Percentiles rank a stretch among this genome's conserved stretches.
Conservation (phyloP, 2,113 vertebrate species). For the Cyanistes caeruleus region DNA sequence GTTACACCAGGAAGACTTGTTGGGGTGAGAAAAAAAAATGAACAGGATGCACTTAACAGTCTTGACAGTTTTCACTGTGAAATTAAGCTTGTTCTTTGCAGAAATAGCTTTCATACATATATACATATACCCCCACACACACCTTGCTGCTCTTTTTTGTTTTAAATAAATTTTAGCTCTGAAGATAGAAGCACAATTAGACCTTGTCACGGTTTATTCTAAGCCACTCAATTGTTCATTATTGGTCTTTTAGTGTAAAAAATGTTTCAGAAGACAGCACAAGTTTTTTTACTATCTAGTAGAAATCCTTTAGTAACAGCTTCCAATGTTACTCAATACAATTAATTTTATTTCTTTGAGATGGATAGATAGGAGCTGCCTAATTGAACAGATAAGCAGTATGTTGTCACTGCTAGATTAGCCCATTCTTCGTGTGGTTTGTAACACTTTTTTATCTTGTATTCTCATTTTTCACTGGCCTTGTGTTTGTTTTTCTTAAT, state of each 20-base stretch:
- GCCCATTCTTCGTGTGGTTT: not conserved
- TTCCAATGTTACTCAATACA: not conserved
- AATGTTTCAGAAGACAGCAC: not conserved
- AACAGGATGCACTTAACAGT: not conserved
- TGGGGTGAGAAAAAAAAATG: not conserved
- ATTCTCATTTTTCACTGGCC: not conserved
- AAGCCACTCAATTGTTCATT: not conserved
- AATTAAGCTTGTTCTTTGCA: not conserved
- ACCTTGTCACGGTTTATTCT: not conserved
- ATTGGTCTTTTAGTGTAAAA: not conserved
- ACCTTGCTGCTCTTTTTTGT: not conserved
- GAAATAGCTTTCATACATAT: not conserved
- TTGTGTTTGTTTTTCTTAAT: not conserved
- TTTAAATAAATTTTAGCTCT: not conserved
- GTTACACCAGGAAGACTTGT: not conserved
- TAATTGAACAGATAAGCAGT: not conserved
- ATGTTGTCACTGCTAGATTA: not conserved
- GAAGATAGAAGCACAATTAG: not conserved
- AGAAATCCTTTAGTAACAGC: not conserved
- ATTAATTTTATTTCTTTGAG: not conserved
- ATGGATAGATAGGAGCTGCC: not conserved
- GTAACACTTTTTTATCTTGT: not conserved
- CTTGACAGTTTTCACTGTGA: not conserved
- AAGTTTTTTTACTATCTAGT: not conserved
- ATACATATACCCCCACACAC: not conserved